Base-by-base conservation (phyloP, 2,113 vertebrate species). In the Hippocampus comes region DNA sequence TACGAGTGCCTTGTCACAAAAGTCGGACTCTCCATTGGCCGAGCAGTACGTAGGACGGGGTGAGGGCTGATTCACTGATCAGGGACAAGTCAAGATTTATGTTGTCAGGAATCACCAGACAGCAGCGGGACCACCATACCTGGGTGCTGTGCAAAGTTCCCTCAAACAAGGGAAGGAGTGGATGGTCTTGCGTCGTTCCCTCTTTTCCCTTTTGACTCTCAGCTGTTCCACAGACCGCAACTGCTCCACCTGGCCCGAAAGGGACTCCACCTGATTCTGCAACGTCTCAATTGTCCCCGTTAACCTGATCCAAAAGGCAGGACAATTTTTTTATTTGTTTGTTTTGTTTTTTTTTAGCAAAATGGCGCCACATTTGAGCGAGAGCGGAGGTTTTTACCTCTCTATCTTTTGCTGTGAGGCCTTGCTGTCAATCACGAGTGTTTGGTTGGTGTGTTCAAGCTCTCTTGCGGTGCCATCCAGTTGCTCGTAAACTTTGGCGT, bases 401-500 rank as follows among this genome's bases (percentile, higher is more conserved):
- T 95, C 94, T 68, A 99, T 98, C 90, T 98, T 98, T 72, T 97
- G 95, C 79, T 98, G 97, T 1, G 97, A 96, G 20, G 92, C 82
- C 83, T 96, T 98, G 87, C 95, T 98, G 87, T 99, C 95, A 82
- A 91, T 85, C 79, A 97, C 93, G 1, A 99, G 94, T 5, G 91
- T 94, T 88, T 94, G 94, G 82, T 99, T 99, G 71, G 94, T 94
- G 63, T 92, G 88, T 78, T 99, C 97, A 82, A 99, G 92, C 76
- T 98, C 96, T 15, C 96, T 89, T 0, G 97, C 96, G 0, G 95
- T 95, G 71, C 95, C 90, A 51, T 99, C 97, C 90, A 99, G 90
- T 91, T 99, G 97, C 91, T 99, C 97, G 0, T 99, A 99, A 70
- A 99, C 97, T 83, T 97, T 98, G 0, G 97, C 96, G 0, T 99